phyloP scores from a whole-genome alignment of 2,888 invertebrate genomes.

The Clistopyga incitator region DNA sequence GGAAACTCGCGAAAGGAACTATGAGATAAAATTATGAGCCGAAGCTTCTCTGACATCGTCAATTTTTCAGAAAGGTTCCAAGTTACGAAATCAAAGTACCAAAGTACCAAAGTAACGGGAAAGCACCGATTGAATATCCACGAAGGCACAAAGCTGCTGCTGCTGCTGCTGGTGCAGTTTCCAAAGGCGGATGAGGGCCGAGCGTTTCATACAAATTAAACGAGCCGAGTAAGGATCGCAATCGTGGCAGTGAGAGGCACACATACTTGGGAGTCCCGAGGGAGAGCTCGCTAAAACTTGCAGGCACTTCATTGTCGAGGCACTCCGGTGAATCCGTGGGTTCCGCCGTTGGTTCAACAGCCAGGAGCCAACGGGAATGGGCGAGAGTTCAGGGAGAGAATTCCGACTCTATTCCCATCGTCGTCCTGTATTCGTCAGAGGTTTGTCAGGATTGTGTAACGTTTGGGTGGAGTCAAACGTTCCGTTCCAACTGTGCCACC shows the following conservation, averaged over 20 bases:
- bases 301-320: conserved; percentile 53
- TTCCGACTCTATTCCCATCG: conserved; percentile 14
- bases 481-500: neutral
- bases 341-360: conserved; percentile 14
- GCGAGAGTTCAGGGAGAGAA: conserved; percentile 21
- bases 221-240: conserved; percentile 32
- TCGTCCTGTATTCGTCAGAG: conserved; percentile 52
- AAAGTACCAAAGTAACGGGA: neutral
- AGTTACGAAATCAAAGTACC: conserved; percentile 18
- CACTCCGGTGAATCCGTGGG: conserved; percentile 43
- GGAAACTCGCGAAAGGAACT: neutral
- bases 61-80: neutral
- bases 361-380: neutral
- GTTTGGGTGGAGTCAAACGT: conserved; percentile 17
- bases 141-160: neutral
- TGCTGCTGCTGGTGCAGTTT: neutral
- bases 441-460: conserved; percentile 36
- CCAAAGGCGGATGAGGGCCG: neutral
- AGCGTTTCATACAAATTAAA: conserved; percentile 60
- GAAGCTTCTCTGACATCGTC: neutral
- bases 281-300: conserved; percentile 55
- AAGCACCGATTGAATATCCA: neutral
- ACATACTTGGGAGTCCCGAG: conserved; percentile 24
- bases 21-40: neutral
- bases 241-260: conserved; percentile 26